Percentiles rank a stretch among this genome's conserved stretches.
phyloP scores from a whole-genome alignment of 2,113 vertebrate species.

The Chloebia gouldiae region DNA sequence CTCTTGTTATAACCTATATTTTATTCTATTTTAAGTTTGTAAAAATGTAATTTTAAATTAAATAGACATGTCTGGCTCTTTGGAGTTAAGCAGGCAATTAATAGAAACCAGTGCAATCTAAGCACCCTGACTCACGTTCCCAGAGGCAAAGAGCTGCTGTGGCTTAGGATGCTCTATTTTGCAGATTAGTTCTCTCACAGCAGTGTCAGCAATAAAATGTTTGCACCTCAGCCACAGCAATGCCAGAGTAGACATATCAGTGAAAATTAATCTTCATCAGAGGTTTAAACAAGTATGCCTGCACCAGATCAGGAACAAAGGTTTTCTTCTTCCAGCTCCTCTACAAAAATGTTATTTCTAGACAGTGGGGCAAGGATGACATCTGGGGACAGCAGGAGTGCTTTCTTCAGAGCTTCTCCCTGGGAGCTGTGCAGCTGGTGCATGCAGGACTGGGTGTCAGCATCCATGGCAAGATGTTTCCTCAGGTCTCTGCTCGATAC shows the following conservation, averaged over 20 bases:
- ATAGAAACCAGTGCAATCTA: slow-evolving; percentile 21
- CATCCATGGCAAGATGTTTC: background rate
- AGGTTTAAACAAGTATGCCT: background rate
- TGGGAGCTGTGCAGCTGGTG: background rate
- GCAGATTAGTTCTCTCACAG: slow-evolving; percentile 26
- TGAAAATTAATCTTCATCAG: background rate
- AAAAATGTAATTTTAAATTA: background rate
- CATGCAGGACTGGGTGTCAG: background rate
- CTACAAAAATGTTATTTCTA: background rate
- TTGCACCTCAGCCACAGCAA: background rate
- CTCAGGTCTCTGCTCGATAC: background rate
- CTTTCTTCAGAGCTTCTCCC: background rate
- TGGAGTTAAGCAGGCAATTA: slow-evolving; percentile 55
- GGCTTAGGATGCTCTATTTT: slow-evolving; percentile 19
- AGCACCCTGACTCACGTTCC: slow-evolving; percentile 15
- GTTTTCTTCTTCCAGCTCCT: background rate
- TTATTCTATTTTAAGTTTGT: slow-evolving; percentile 37
- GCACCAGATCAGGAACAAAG: fast-evolving
- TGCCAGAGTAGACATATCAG: background rate
- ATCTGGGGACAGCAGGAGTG: background rate
- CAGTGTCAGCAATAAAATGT: background rate
- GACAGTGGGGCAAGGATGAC: background rate
- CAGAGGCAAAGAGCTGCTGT: slow-evolving; percentile 12
- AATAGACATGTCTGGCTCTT: slow-evolving; percentile 15
- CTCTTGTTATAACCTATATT: slow-evolving; percentile 22